These are phyloP conservation scores for Shargacucullia verbasci DNA, from an alignment of 2,888 invertebrate genomes.

Conservation along the genomic window DNA sequence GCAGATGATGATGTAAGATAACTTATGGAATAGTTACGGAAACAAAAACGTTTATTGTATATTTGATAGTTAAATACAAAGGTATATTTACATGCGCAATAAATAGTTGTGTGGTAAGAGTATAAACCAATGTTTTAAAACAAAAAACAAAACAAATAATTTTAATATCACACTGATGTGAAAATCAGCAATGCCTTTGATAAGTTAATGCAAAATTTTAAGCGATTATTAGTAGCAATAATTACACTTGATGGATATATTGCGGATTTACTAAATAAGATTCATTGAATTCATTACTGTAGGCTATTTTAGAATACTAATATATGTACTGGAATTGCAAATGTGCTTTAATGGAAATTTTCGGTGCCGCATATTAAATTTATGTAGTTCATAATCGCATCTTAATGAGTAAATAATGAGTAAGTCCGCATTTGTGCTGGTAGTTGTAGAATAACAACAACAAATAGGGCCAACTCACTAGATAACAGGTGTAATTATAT, in stretches of 20 bases:
- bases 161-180: constrained; percentile 9
- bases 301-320: neutral
- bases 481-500: constrained; percentile 18
- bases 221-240: too few relatives aligned
- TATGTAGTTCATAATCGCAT: constrained; percentile 18
- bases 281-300: too few relatives aligned
- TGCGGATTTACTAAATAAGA: too few relatives aligned
- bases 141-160: constrained; percentile 8
- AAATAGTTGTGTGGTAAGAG: neutral
- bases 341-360: constrained; percentile 27
- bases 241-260: too few relatives aligned
- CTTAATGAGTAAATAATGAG: constrained; percentile 38
- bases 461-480: constrained; percentile 3
- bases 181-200: constrained; percentile 2
- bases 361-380: constrained; percentile 3
- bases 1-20: constrained; percentile 43
- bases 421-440: neutral
- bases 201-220: too few relatives aligned
- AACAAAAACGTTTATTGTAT: neutral
- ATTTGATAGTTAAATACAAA: too few relatives aligned
- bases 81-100: constrained; percentile 9
- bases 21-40: neutral
- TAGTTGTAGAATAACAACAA: constrained; percentile 3
- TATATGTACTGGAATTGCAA: constrained; percentile 11
- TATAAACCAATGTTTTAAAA: neutral